phyloP scores from a whole-genome alignment of 2,888 invertebrate species.

The Spatulosminthurus flaviceps region DNA sequence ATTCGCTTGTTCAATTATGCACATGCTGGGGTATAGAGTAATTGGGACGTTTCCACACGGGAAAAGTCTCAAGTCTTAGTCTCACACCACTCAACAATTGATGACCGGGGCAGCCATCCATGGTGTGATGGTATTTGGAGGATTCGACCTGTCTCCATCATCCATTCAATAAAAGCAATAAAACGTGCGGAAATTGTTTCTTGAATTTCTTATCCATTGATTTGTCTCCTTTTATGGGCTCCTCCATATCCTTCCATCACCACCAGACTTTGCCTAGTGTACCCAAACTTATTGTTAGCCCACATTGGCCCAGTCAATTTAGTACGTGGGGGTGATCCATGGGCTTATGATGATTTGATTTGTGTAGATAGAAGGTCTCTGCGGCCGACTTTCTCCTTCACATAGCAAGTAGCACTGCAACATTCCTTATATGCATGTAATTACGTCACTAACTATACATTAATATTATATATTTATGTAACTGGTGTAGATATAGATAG shows the following conservation, averaged over 20 bases:
- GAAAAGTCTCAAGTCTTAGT: neutral
- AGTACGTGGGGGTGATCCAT: slow-evolving; percentile 3
- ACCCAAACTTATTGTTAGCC: neutral
- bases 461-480: too few species aligned
- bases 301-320: neutral
- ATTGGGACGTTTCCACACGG: neutral
- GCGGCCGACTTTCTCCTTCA: neutral
- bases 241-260: neutral
- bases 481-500: too few species aligned
- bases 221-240: neutral
- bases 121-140: neutral
- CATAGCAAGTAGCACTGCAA: neutral
- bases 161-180: slow-evolving; percentile 4
- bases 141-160: neutral
- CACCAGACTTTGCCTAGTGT: neutral
- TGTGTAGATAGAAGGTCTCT: neutral
- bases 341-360: slow-evolving; percentile 18
- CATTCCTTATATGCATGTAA: neutral
- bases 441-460: neutral
- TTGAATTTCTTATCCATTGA: slow-evolving; percentile 13
- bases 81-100: slow-evolving; percentile 18
- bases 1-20: neutral
- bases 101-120: neutral
- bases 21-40: neutral
- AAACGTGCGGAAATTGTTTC: slow-evolving; percentile 6